Evolutionary conservation across 2,888 invertebrate species (phyloP), one percentile per base, ranked within the genome.

Genomic region (Oconnorella tubifera): DNA sequence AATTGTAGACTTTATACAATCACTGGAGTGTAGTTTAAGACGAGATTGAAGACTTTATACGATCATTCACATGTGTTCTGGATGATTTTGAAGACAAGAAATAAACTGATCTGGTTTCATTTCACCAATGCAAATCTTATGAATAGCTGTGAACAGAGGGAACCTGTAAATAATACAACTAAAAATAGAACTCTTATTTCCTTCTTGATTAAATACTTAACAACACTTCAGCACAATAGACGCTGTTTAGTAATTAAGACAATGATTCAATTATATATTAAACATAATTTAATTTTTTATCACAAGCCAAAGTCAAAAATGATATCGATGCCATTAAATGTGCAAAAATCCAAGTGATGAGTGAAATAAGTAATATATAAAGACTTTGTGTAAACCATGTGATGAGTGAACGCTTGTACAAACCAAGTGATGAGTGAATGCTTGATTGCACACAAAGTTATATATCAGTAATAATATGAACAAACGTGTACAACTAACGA

Each of bases 61-160:
- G n/a, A n/a, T n/a, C n/a, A n/a, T n/a, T n/a, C n/a, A n/a, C 60
- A 29, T 14, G 29, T 60, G 60, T 32, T 60, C 60, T 19, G 60
- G 60, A 50, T 97, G 96, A 80, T 89, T 88, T 82, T 92, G 89
- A 83, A 98, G 90, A 84, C 91, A 92, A 80, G 92, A 89, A 76
- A 98, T 91, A 83, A 98, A 88, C 75, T 91, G 89, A 62, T 84
- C 83, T 1, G 93, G 88, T 76, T 88, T 87, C 75, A 93, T 80
- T 79, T 90, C 88, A 68, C 90, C 90, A 68, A 86, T 87, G 83
- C 97, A 98, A 79, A 99, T 97, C 80, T 88, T 88, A 84, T 94
- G 93, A 74, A 99, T 90, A 51, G 96, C 92, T 33, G 92, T 93
- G 83, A 99, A 98, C 59, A 99, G 85, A 0, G 99, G 99, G 82